These are phyloP conservation scores for Hippocampus comes DNA, from an alignment of 2,113 vertebrate genomes.

Conservation along the genomic window DNA sequence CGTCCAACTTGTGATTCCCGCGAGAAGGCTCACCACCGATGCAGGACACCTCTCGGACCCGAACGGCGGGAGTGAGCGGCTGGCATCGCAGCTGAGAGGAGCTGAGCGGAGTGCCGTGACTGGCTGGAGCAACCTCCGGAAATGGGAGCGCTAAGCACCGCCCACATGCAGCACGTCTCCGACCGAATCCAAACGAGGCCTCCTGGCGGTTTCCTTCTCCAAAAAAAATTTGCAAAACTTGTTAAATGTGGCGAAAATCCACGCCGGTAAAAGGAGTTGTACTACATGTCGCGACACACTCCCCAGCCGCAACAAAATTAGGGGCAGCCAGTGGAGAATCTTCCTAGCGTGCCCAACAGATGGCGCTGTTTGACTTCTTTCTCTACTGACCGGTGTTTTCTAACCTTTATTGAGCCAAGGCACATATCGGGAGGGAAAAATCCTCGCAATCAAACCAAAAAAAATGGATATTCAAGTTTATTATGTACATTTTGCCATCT, in stretches of 20 bases:
- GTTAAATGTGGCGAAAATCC: not conserved
- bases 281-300: not conserved
- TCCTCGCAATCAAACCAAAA: not conserved
- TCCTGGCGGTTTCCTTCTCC: not conserved
- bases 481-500: not conserved
- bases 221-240: not conserved
- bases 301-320: not conserved
- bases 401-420: not conserved
- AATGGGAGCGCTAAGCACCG: slow-evolving; percentile 16
- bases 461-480: not conserved
- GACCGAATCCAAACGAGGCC: not conserved
- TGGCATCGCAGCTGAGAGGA: slow-evolving; percentile 50
- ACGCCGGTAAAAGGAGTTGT: not conserved
- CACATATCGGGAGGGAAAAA: not conserved
- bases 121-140: slow-evolving; percentile 5
- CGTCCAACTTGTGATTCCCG: slow-evolving; percentile 54
- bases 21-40: slow-evolving; percentile 26
- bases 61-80: slow-evolving; percentile 28
- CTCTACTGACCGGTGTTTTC: too few species aligned
- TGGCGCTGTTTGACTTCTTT: not conserved
- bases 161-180: slow-evolving; percentile 1
- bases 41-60: not conserved
- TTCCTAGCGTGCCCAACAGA: not conserved
- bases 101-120: not conserved
- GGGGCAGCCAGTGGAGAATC: not conserved